Base-by-base conservation (phyloP, 2,888 invertebrate species). In the Zygothrica quintamaculata region DNA sequence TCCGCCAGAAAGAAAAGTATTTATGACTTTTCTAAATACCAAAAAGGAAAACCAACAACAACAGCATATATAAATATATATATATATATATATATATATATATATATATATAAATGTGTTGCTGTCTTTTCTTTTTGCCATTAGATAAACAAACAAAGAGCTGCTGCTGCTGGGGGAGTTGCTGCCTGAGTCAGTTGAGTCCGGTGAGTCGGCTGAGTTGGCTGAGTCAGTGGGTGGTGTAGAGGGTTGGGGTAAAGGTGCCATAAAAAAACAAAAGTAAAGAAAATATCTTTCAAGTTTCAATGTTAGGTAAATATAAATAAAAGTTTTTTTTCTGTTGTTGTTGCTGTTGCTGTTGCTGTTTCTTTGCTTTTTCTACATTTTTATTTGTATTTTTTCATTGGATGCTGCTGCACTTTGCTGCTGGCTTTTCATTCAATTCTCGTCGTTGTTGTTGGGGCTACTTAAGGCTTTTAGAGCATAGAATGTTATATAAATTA, bases 281-380 rank as follows among this genome's bases (percentile, higher is more conserved):
- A 75, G 51, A 86, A 86, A 84, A 87, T 77, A 78, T 84, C 77
- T 81, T 84, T 88, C 88, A 87, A 88, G 88, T 87, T n/a, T 88
- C 87, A 87, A 87, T 87, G 87, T 88, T 88, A 87, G 77, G 78
- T 87, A 88, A 88, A 87, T 77, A 88, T 84, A 88, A 87, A 88
- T 88, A 88, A 81, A 77, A 80, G 48, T 77, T 65, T 43, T 37
- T 60, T 43, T 22, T 26, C 39, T 40, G 25, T 51, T 46, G 44
- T 50, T 66, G 42, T 50, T 47, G 36, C 6, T 16, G n/a, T 29
- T 29, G 44, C 37, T 33, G 13, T 36, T 15, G 26, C 8, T 18
- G 34, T 36, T 25, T 9, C 42, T 13, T 40, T 39, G 13, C 29
- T 12, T 9, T 15, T 22, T 16, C 22, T 39, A 8, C 8, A 6